phyloP scores from a whole-genome alignment of 2,888 invertebrate species.

The Ectropis crepuscularia region DNA sequence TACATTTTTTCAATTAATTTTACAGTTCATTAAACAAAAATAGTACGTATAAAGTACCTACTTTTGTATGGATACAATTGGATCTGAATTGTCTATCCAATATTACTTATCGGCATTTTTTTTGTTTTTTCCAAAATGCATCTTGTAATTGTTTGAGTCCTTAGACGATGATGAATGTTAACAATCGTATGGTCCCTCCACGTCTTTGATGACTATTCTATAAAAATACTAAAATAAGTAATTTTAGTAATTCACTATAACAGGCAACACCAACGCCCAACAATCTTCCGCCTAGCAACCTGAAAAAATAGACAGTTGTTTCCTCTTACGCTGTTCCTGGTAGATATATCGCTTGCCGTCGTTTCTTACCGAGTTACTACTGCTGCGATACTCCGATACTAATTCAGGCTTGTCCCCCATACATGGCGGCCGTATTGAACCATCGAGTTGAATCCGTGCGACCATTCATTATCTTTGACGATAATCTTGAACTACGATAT shows the following conservation, averaged over 20 bases:
- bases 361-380: conserved; percentile 37
- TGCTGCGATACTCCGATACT: conserved; percentile 45
- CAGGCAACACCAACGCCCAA: conserved; percentile 40
- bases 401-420: conserved; percentile 51
- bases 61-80: too few relatives aligned
- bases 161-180: too few relatives aligned
- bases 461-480: conserved; percentile 9
- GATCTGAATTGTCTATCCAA: too few relatives aligned
- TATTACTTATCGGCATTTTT: not conserved
- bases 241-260: conserved; percentile 4
- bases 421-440: conserved; percentile 48
- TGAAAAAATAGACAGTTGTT: conserved; percentile 46
- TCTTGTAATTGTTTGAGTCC: too few relatives aligned
- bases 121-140: too few relatives aligned
- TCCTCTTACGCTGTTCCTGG: conserved; percentile 49
- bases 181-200: too few relatives aligned
- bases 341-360: conserved; percentile 47
- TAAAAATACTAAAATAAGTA: too few relatives aligned
- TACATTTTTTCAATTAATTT: too few relatives aligned
- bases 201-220: too few relatives aligned
- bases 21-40: too few relatives aligned
- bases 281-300: conserved; percentile 46
- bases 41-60: too few relatives aligned
- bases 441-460: conserved; percentile 52
- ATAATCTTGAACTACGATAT: too few relatives aligned